These are phyloP conservation scores for Alethe diademata DNA, from an alignment of 2,113 vertebrate species.

Conservation along the genomic window DNA sequence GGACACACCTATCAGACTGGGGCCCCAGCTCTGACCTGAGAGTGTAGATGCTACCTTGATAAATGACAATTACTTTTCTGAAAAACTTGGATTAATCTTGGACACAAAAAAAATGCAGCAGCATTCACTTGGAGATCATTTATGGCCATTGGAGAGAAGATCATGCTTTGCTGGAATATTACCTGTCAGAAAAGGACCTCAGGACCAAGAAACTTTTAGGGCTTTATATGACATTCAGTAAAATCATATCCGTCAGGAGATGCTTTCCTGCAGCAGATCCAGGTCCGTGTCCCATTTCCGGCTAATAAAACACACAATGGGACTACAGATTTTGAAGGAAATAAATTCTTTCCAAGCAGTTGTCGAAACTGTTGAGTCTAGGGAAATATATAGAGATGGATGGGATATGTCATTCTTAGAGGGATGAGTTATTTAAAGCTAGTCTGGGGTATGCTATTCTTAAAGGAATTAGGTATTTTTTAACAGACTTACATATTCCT, in stretches of 20 bases:
- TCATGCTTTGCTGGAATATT: slow-evolving; percentile 21
- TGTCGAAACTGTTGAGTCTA: slow-evolving; percentile 55
- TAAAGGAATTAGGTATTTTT: slow-evolving; percentile 55
- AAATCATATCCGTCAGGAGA: slow-evolving; percentile 43
- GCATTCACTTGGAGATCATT: neutral
- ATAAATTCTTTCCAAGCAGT: slow-evolving; percentile 60
- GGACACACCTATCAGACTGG: neutral
- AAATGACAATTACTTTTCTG: slow-evolving; percentile 20
- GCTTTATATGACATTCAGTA: slow-evolving; percentile 33
- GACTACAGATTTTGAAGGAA: slow-evolving; percentile 58
- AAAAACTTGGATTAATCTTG: neutral
- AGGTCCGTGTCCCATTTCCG: slow-evolving; percentile 28
- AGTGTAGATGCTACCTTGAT: slow-evolving; percentile 16
- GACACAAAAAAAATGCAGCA: neutral
- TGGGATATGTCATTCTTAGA: slow-evolving; percentile 52
- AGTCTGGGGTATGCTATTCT: slow-evolving; percentile 21
- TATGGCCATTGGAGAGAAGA: slow-evolving; percentile 1
- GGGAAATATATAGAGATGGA: slow-evolving; percentile 59
- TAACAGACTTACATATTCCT: slow-evolving; percentile 48
- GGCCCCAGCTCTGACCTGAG: neutral
- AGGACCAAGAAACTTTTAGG: slow-evolving; percentile 20
- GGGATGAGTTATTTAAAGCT: slow-evolving; percentile 57
- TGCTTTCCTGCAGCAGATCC: slow-evolving; percentile 44
- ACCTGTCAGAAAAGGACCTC: slow-evolving; percentile 44
- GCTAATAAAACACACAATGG: slow-evolving; percentile 31